phyloP scores from a whole-genome alignment of 2,113 vertebrate genomes.

The Dipodomys spectabilis region DNA sequence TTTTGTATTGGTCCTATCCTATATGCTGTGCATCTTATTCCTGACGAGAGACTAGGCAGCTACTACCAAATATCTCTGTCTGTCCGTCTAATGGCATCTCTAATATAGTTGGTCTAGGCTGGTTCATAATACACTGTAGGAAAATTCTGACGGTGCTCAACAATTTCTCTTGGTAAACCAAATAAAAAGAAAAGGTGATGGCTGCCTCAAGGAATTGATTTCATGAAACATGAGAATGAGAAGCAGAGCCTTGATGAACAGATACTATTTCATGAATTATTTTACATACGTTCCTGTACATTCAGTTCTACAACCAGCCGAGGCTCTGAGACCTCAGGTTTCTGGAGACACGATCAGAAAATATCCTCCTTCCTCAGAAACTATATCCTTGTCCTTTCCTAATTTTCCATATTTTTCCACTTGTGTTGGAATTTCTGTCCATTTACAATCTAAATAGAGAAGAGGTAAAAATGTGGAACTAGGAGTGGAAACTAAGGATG shows the following conservation, averaged over 20 bases:
- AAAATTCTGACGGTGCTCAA: neutral
- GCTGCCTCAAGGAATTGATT: neutral
- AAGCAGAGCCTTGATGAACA: neutral
- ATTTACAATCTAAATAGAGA: neutral
- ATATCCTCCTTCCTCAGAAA: neutral
- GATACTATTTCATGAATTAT: neutral
- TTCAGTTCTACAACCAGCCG: neutral
- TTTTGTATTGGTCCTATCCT: neutral
- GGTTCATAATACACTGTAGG: neutral
- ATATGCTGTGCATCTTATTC: neutral
- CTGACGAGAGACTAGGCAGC: neutral
- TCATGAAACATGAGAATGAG: neutral
- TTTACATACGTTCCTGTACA: neutral
- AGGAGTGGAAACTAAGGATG: neutral
- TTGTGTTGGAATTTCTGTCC: neutral
- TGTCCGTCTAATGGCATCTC: neutral
- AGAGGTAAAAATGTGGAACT: neutral
- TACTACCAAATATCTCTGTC: neutral
- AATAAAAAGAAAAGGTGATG: neutral
- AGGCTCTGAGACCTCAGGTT: neutral
- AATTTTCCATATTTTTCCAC: neutral
- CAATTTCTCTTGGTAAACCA: neutral
- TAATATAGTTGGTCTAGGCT: neutral
- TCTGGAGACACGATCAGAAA: neutral
- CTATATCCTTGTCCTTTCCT: neutral